Conservation (phyloP, 2,113 vertebrate genomes). For the Sander lucioperca region DNA sequence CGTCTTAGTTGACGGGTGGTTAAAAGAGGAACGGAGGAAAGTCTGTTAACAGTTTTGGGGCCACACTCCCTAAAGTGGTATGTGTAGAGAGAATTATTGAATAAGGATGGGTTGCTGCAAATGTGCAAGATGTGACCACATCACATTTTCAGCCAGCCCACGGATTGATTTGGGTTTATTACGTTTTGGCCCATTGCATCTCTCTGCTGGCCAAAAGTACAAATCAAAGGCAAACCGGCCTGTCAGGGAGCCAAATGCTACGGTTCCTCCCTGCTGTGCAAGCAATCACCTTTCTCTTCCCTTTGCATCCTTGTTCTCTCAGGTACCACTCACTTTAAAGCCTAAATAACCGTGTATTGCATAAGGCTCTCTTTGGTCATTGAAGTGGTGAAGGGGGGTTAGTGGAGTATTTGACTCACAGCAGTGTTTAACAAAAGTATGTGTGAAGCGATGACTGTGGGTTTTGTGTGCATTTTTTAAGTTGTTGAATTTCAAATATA, state of each 20-base stretch:
- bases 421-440: conserved; percentile 8
- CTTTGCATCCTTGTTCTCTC: conserved; percentile 39
- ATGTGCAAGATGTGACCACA: conserved; percentile 44
- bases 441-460: not conserved
- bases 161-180: conserved; percentile 65
- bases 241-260: conserved; percentile 43
- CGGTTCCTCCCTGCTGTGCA: conserved; percentile 34
- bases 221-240: conserved; percentile 56
- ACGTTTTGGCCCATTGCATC: conserved; percentile 50
- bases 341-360: conserved; percentile 27
- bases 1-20: not conserved
- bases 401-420: conserved; percentile 24
- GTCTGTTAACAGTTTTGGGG: conserved; percentile 27
- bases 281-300: conserved; percentile 44
- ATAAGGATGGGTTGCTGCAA: conserved; percentile 30
- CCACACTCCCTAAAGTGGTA: conserved; percentile 12
- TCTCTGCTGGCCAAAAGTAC: conserved; percentile 40
- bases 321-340: conserved; percentile 53
- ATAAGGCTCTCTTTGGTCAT: conserved; percentile 29
- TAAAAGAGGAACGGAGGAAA: not conserved
- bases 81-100: conserved; percentile 23
- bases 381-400: conserved; percentile 1
- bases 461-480: conserved; percentile 6
- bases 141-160: conserved; percentile 35
- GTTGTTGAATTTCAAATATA: conserved; percentile 3